Base-by-base conservation (phyloP, 2,113 vertebrate species). In the Dendrocopos noguchii region DNA sequence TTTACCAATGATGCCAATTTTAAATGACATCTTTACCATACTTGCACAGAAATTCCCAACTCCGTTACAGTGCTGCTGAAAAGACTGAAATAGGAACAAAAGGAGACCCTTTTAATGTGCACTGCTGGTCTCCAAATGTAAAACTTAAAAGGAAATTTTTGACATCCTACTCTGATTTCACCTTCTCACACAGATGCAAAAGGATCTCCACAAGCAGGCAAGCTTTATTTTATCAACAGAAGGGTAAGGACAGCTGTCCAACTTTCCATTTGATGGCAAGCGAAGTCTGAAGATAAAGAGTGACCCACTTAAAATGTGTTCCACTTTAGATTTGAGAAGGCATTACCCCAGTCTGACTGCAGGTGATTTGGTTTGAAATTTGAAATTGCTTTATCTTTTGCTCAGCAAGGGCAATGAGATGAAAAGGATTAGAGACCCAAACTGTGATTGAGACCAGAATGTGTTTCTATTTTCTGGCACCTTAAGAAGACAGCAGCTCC, bases 311-410 rank as follows among this genome's bases (percentile, higher is more conserved):
- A 84, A 71, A 83, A 28, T 13, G 21, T 24, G 47, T n/a, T 81
- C 14, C 52, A 59, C 19, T 76, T 86, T 12, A 10, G 34, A 59
- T 47, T 9, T 86, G 74, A 88, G 66, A 93, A 91, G 42, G 17
- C 36, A 75, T 65, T 59, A 72, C 53, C 4, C 27, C 46, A 31
- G 10, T 34, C n/a, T 7, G 2, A 85, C 68, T 83, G 53, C 67
- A 72, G n/a, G 44, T 29, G 8, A 77, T 61, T 28, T 36, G 53
- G 87, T 94, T 42, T 85, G 60, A 90, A 93, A 87, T 55, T 67
- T 71, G 33, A 66, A 95, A 91, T 56, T 84, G 25, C 46, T 84
- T 84, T 57, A 70, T 74, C 90, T 66, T 84, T 91, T 61, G 36
- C 64, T 42, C 61, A 91, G 68, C 63, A 74, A 47, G 33, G 31